Percentiles rank a stretch among this genome's conserved stretches.
These are phyloP conservation scores for Calephelis perditalis DNA, from an alignment of 2,888 invertebrate genomes.

Conservation along the genomic window DNA sequence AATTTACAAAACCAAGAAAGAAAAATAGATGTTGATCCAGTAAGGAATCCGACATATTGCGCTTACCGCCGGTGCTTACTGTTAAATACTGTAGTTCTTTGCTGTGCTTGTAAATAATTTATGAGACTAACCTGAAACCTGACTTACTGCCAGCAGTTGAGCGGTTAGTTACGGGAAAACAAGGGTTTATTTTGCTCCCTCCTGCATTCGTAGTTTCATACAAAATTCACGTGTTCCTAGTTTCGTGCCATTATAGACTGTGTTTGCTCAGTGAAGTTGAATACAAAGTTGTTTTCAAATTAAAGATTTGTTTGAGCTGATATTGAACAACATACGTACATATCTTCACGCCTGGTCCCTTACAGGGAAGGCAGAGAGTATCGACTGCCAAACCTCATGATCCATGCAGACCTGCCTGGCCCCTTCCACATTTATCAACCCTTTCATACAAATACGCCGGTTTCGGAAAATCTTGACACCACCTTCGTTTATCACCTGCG, in stretches of 20 bases:
- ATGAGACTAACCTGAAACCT: constrained; percentile 39
- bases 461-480: too few species aligned
- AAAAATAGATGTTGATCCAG: constrained; percentile 38
- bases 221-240: constrained; percentile 15
- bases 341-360: too few species aligned
- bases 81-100: constrained; percentile 51
- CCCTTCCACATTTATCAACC: too few species aligned
- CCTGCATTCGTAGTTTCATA: constrained; percentile 16
- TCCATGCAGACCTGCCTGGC: too few species aligned
- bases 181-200: constrained; percentile 24
- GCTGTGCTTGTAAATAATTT: constrained; percentile 51
- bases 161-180: constrained; percentile 24
- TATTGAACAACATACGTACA: too few species aligned
- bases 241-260: constrained; percentile 4
- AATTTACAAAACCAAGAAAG: constrained; percentile 23
- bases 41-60: constrained; percentile 38
- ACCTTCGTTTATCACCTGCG: too few species aligned
- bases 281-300: background rate
- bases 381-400: too few species aligned
- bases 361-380: too few species aligned
- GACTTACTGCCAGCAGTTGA: constrained; percentile 28
- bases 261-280: background rate
- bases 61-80: constrained; percentile 32
- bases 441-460: too few species aligned
- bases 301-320: too few species aligned